A percentile compares a stretch with the other conserved stretches of the same genome.
Conservation (phyloP, 2,888 invertebrate genomes). For the Notodonta ziczac region DNA sequence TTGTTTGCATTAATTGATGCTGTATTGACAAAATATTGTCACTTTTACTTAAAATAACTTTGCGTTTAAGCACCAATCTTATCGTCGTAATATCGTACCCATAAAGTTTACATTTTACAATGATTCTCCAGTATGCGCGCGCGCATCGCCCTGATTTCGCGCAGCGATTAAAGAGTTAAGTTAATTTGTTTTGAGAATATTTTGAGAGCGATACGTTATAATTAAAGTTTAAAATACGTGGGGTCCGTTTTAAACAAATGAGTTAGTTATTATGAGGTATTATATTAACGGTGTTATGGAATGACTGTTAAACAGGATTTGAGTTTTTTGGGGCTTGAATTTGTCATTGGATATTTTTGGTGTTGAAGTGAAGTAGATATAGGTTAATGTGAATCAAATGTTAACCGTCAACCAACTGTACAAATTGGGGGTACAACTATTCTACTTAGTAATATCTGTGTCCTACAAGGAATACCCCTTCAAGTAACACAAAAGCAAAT, state of each 20-base stretch:
- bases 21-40: too few relatives aligned
- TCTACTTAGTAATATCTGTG: too few relatives aligned
- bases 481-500: too few relatives aligned
- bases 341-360: background rate
- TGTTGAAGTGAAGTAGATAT: background rate
- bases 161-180: background rate
- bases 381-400: too few relatives aligned
- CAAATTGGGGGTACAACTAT: too few relatives aligned
- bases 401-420: too few relatives aligned
- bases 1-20: too few relatives aligned
- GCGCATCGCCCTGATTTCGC: background rate
- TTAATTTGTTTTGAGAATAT: background rate
- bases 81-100: background rate
- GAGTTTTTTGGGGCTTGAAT: background rate
- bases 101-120: background rate
- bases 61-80: too few relatives aligned
- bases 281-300: constrained; percentile 1
- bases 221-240: background rate
- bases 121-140: background rate
- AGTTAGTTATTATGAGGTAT: background rate
- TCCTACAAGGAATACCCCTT: too few relatives aligned
- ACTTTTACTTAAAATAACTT: too few relatives aligned
- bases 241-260: background rate
- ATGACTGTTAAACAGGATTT: background rate
- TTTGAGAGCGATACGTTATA: background rate